A percentile compares a stretch with the other conserved stretches of the same genome.
phyloP scores from a whole-genome alignment of 2,797 vertebrate genomes.

The Chlorospingus semifuscus region DNA sequence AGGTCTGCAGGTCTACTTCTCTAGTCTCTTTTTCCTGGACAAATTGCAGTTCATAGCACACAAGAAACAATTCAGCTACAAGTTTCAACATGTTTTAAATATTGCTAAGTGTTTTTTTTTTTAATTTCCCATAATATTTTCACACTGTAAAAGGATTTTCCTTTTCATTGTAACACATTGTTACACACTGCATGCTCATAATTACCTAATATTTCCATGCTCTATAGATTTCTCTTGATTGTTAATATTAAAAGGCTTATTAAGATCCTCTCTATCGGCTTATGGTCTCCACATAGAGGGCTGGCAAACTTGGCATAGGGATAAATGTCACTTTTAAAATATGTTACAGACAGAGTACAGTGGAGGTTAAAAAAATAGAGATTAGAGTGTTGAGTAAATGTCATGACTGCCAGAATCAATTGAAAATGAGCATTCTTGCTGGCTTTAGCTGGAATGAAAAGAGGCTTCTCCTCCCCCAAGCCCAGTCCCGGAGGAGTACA shows the following conservation, averaged over 20 bases:
- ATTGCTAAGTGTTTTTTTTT: not conserved
- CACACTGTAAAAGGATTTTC: slow-evolving; percentile 48
- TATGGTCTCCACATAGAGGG: slow-evolving; percentile 18
- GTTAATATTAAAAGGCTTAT: slow-evolving; percentile 12
- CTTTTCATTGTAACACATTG: slow-evolving; percentile 10
- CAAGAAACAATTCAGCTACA: slow-evolving; percentile 42
- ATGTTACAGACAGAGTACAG: slow-evolving; percentile 40
- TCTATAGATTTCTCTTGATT: not conserved
- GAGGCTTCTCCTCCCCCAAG: slow-evolving; percentile 7
- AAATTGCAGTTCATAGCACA: slow-evolving; percentile 40
- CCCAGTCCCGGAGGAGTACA: slow-evolving; percentile 8
- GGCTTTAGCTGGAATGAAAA: slow-evolving; percentile 37
- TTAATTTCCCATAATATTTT: slow-evolving; percentile 47
- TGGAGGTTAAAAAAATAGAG: slow-evolving; percentile 51
- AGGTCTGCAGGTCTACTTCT: slow-evolving; percentile 46
- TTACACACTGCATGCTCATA: not conserved
- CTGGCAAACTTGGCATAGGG: slow-evolving; percentile 54
- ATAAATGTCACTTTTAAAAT: slow-evolving; percentile 72
- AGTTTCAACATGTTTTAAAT: slow-evolving; percentile 19
- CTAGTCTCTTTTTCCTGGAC: slow-evolving; percentile 50
- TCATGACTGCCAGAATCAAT: slow-evolving; percentile 46
- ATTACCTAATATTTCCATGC: not conserved
- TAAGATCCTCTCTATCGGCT: slow-evolving; percentile 37
- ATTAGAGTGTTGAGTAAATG: slow-evolving; percentile 60
- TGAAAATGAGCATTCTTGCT: slow-evolving; percentile 50